Conservation (phyloP, 2,888 invertebrate genomes). For the Ischnura elegans region DNA sequence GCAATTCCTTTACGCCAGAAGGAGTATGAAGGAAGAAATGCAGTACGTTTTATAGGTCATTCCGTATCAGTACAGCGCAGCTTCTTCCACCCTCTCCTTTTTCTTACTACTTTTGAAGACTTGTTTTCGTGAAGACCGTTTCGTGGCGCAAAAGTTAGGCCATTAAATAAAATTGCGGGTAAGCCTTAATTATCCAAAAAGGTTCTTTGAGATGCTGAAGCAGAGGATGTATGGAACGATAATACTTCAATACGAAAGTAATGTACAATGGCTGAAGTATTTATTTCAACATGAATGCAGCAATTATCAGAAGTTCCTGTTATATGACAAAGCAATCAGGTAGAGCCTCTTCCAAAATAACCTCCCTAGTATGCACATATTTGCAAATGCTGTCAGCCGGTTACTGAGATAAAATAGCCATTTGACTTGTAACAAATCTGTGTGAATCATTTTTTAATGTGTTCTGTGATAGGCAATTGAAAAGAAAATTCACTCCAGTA, state of each 20-base stretch:
- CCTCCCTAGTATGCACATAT: too few species aligned
- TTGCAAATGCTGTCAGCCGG: too few species aligned
- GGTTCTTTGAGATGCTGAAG: background rate
- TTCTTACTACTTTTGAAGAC: background rate
- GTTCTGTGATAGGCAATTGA: background rate
- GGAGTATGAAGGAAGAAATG: conserved; percentile 33
- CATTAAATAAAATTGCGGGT: conserved; percentile 39
- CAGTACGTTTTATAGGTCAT: conserved; percentile 18
- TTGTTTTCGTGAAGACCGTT: conserved; percentile 51
- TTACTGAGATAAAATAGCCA: too few species aligned
- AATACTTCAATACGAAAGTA: background rate
- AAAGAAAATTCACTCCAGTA: background rate
- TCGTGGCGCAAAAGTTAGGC: background rate
- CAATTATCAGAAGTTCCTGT: too few species aligned
- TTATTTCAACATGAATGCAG: too few species aligned
- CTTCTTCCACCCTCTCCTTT: background rate
- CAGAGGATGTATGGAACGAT: background rate
- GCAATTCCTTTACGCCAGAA: background rate
- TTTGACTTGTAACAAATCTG: too few species aligned
- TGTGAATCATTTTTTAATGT: too few species aligned
- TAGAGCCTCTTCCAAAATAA: too few species aligned
- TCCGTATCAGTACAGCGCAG: conserved; percentile 13
- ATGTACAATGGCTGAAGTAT: too few species aligned
- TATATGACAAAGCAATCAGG: too few species aligned
- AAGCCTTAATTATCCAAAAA: conserved; percentile 7